Evolutionary conservation across 2,888 invertebrate species (phyloP), one percentile per base, ranked within the genome.

Genomic region (Hyles lineata): DNA sequence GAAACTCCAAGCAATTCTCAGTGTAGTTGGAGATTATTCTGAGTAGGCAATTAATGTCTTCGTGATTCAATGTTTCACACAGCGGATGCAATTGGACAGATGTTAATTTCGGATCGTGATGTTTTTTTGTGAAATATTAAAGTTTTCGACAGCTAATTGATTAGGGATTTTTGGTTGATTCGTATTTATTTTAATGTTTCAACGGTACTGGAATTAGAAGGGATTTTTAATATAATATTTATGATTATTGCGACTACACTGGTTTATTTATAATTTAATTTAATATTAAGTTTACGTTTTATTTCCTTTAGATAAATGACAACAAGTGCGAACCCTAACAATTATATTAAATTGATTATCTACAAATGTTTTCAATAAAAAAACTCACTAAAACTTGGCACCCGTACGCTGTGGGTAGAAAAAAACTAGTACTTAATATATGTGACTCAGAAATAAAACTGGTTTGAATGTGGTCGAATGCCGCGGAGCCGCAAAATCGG

Each of bases 401-500:
- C 35, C 72, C 61, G 62, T 62, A 69, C 62, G 72, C 72, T 69
- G 72, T 70, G 21, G 63, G 35, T 63, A 63, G n/a, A 35, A 62
- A 55, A 63, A 67, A 50, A 23, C 29, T 62, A 35, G 43, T 67
- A 50, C 43, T 43, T 67, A 67, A 67, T 67, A 79, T 72, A 78
- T 73, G 73, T 73, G 77, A 78, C 82, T 83, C 77, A 78, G 75
- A 86, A 87, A 89, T 90, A 89, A 88, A 87, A 85, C 79, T 83
- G 84, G 85, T 89, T 86, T 85, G 80, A 87, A 85, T 92, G 93
- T 85, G 93, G 93, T 93, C 82, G 83, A 84, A 89, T 85, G 79
- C 85, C 85, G 91, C 83, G 90, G 89, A 85, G 88, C 92, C 93
- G 87, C 93, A 90, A 80, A 89, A 89, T 88, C 86, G 87, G 85